Conservation (phyloP, 2,113 vertebrate species). For the Phycodurus eques region DNA sequence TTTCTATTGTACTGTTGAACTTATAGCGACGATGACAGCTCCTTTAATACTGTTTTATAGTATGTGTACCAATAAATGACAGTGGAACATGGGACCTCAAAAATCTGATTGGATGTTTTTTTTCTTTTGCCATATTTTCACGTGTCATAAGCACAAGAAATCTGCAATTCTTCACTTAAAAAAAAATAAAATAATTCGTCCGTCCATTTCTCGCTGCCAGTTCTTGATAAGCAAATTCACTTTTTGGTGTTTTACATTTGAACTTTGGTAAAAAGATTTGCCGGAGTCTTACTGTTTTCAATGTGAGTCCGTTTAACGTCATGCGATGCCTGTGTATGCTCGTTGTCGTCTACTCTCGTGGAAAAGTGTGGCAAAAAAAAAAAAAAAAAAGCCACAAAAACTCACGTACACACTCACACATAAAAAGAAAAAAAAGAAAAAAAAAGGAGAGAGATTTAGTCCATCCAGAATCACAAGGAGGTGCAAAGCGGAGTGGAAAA, state of each 20-base stretch:
- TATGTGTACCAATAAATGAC: constrained; percentile 82
- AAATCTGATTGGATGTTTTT: not conserved
- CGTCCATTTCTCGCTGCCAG: not conserved
- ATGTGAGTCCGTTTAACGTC: not conserved
- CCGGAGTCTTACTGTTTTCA: not conserved
- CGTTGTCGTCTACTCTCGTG: not conserved
- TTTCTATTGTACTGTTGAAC: constrained; percentile 80
- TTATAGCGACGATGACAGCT: constrained; percentile 78
- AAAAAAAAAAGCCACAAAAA: not conserved
- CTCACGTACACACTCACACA: not conserved
- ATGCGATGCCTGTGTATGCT: not conserved
- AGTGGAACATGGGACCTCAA: constrained; percentile 62
- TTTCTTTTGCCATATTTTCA: not conserved
- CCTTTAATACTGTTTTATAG: constrained; percentile 88
- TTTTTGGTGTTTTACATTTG: not conserved
- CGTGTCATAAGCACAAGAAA: not conserved
- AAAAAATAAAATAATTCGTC: not conserved
- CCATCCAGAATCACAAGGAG: not conserved
- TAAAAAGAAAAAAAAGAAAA: no score
- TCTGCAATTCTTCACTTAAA: not conserved
- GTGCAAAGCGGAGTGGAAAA: not conserved
- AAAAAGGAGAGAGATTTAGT: not conserved
- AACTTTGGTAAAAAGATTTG: not conserved
- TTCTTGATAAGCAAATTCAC: not conserved
- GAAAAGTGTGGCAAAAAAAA: not conserved